Percentiles rank a stretch among this genome's conserved stretches.
These are phyloP conservation scores for Palaemon carinicauda DNA, from an alignment of 1,140 invertebrate species.

Conservation along the genomic window DNA sequence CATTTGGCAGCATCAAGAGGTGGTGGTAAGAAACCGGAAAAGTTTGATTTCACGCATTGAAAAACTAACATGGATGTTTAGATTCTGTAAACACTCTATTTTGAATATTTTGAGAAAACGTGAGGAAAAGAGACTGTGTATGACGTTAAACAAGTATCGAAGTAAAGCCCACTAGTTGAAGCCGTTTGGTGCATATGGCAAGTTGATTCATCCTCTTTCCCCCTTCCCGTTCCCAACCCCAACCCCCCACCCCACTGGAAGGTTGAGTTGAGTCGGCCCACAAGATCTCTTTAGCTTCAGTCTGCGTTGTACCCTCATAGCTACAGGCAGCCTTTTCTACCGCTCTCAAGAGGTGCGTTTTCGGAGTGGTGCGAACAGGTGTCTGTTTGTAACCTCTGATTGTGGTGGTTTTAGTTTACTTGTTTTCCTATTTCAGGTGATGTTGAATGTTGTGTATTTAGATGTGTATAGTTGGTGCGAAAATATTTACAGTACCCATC, in stretches of 20 bases:
- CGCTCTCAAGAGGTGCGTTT: constrained; percentile 43
- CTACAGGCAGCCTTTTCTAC: constrained; percentile 44
- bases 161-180: neutral
- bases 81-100: neutral
- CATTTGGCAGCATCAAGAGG: neutral
- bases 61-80: neutral
- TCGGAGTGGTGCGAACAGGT: constrained; percentile 23
- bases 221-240: no score
- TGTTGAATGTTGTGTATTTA: neutral
- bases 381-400: neutral
- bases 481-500: no score
- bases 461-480: no score
- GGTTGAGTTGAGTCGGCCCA: neutral
- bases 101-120: neutral
- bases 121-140: neutral
- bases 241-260: neutral
- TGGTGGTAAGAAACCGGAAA: constrained; percentile 7
- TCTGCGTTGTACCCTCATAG: constrained; percentile 51
- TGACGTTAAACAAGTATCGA: neutral
- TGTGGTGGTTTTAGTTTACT: neutral
- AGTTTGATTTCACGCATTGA: neutral
- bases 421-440: neutral
- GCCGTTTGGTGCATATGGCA: neutral
- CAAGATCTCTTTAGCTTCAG: neutral
- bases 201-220: neutral